Evolutionary conservation across 2,113 vertebrate genomes (phyloP), one percentile per base, ranked within the genome.

Genomic region (Cyprinodon variegatus): DNA sequence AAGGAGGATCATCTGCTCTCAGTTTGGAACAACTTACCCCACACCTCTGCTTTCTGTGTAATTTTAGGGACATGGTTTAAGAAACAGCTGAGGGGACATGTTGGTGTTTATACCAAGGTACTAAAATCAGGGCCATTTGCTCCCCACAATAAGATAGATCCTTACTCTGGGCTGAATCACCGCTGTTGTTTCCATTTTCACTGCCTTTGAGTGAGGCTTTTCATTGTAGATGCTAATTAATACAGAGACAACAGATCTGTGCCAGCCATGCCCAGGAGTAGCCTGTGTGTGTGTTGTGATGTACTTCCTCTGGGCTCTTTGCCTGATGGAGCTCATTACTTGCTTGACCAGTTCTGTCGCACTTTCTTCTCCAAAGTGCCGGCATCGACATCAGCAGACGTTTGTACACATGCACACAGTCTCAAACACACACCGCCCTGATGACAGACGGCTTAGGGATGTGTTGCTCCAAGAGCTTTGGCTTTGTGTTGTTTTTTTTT

Each of bases 321-420:
- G 66, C 75, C 79, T 88, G 83, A 89, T 86, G 78, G 83, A 87
- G 78, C 78, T 90, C 74, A 91, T 92, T 91, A 90, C 79, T 82
- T 85, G 89, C 83, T 78, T 59, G 86, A 83, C 78, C 88, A 79
- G 79, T 74, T 81, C 61, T 12, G 43, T 73, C 86, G 43, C 68
- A 53, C 50, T 74, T 68, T 50, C 63, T 79, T 59, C 65, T 74
- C 85, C 46, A 39, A 68, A 60, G 9, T 75, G 50, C 40, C 37
- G 80, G 67, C 72, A 57, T 64, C 72, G 69, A 76, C 59, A 70
- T 61, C 14, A 39, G 37, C 17, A 43, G n/a, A 69, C 45, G 68
- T 41, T 41, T 36, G 65, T 46, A 46, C 57, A 39, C 45, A 74
- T 13, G 41, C 12, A 70, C 71, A 81, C 7, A 50, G 11, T 2